Base-by-base conservation (phyloP, 2,888 invertebrate species). In the Panorpa germanica region DNA sequence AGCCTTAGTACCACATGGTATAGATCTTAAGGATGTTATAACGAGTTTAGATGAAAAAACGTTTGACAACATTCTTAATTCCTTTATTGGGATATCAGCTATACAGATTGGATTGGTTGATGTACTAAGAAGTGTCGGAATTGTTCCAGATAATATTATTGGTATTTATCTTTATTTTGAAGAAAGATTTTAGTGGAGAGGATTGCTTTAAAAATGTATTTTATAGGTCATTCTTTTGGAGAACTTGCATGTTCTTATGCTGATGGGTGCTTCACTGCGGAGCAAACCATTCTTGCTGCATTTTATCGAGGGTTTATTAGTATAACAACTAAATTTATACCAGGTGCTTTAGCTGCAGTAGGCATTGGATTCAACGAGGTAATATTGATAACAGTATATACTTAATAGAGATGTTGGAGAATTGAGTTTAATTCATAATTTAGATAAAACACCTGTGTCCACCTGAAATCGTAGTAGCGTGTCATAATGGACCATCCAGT, bases 201-300 rank as follows among this genome's bases (percentile, higher is more conserved):
- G n/a, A n/a, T n/a, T n/a, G n/a, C n/a, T n/a, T n/a, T n/a, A n/a
- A n/a, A n/a, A n/a, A n/a, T n/a, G n/a, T n/a, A n/a, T n/a, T n/a
- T n/a, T n/a, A n/a, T n/a, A n/a, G 82, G 95, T 3, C 91, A 93
- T 53, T 91, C 91, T 7, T 82, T 88, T 0, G 95, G 95, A 13
- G 95, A 95, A 51, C 59, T 95, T 5, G 90, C 83, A 2, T 93
- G 95, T 51, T 90, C 83, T 0, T 95, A 95, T 55, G 90, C 88
- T 3, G 95, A 95, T 50, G 86, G 83, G 1, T 80, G 83, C 39
- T 66, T 93, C 40, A 82, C 85, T 0, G 70, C 76, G 1, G 81
- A 86, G 44, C 77, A 91, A 55, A 78, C 81, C 61, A 72, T 91
- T 34, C 52, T 85, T 6, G 65, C 76, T 1, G 77, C 90, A 0